Conservation (phyloP, 1,140 invertebrate genomes). For the Reticulitermes speratus region DNA sequence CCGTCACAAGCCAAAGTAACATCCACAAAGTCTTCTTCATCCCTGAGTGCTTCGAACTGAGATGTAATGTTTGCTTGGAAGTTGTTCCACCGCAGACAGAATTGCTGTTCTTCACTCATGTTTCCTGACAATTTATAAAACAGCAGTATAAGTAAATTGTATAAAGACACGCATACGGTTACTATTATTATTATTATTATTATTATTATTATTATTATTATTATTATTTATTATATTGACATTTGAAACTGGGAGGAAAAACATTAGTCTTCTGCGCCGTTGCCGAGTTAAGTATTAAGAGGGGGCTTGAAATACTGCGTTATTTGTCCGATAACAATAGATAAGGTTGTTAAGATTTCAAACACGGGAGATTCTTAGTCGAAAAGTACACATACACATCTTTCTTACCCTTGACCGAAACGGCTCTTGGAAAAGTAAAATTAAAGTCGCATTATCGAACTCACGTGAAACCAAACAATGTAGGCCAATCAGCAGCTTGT, state of each 20-base stretch:
- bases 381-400: background rate
- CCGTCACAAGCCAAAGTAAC: conserved; percentile 80
- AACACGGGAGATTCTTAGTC: background rate
- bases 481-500: too few relatives aligned
- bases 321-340: too few relatives aligned
- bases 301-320: too few relatives aligned
- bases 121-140: background rate
- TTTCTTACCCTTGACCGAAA: background rate
- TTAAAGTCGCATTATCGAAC: background rate
- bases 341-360: background rate
- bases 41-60: conserved; percentile 73
- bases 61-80: conserved; percentile 85
- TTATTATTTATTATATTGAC: too few relatives aligned
- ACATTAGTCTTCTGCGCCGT: too few relatives aligned
- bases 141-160: background rate
- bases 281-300: too few relatives aligned
- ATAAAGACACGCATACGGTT: background rate
- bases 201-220: too few relatives aligned
- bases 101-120: conserved; percentile 72
- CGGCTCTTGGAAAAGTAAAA: background rate
- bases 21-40: conserved; percentile 80
- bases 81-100: conserved; percentile 91
- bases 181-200: too few relatives aligned
- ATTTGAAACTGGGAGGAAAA: too few relatives aligned
- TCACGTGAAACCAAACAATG: background rate